Percentiles rank a stretch among this genome's conserved stretches.
Conservation (phyloP, 2,113 vertebrate species). For the Cnemophilus loriae region DNA sequence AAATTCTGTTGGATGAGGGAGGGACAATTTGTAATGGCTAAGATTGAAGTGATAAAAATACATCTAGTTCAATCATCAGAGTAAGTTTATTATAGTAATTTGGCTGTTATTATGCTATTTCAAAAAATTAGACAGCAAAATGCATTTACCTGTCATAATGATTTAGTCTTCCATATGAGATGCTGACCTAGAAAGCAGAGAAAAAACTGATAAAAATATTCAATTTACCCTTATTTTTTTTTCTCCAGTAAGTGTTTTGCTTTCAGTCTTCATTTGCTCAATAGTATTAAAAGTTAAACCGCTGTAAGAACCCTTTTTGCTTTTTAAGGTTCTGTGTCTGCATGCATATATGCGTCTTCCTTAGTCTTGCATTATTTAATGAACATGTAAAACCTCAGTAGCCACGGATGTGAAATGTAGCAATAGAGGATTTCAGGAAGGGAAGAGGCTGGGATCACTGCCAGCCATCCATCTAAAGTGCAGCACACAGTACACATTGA, state of each 20-base stretch:
- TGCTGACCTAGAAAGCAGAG: background rate
- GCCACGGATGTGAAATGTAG: background rate
- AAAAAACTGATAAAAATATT: background rate
- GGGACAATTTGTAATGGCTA: background rate
- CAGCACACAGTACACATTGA: background rate
- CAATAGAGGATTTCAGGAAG: background rate
- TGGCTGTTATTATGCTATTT: background rate
- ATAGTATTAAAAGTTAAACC: background rate
- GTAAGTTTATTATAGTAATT: background rate
- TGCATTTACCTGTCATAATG: background rate
- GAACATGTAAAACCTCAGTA: background rate
- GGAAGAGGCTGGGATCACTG: background rate
- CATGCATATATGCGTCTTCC: background rate
- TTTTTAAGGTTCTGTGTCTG: background rate
- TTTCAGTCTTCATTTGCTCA: background rate
- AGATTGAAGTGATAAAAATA: background rate
- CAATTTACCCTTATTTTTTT: background rate
- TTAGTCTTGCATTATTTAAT: constrained; percentile 9
- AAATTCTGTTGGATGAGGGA: background rate
- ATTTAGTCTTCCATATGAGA: background rate
- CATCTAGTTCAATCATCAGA: background rate
- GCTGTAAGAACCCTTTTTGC: background rate
- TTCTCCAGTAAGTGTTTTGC: background rate
- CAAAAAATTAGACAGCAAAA: background rate
- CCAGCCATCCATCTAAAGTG: constrained; percentile 6